Base-by-base conservation (phyloP, 2,888 invertebrate genomes). In the Octonoba sinensis region DNA sequence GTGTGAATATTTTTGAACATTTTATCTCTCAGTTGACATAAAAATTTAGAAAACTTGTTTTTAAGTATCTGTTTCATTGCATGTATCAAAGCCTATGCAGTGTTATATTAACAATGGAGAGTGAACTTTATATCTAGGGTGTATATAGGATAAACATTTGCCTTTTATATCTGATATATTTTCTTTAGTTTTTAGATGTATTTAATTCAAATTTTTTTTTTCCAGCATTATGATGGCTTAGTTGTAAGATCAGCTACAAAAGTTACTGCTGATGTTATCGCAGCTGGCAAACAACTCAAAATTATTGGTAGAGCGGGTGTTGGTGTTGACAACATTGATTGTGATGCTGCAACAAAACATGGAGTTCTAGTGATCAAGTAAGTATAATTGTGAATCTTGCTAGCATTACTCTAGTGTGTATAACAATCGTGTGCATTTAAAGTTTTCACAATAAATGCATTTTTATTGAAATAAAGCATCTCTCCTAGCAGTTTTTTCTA, bases 321-420 rank as follows among this genome's bases (percentile, higher is more conserved):
- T 1, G 99, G 99, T 3, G 96, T 98, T 4, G 99, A 99, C 90
- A 99, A 99, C 89, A 98, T 99, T 84, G 97, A 99, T 88, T 93
- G 96, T 60, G 89, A 91, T 54, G 93, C 95, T 8, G 98, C 99
- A 4, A 96, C 94, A 0, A 91, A 91, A 85, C 92, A 92, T 86
- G 95, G 95, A 85, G 91, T 98, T 85, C 91, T 96, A 84, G 99
- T 99, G 64, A 93, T 99, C 87, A 99, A 99, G 97, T 97, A 91
- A 92, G 93, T 90, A 44, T n/a, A n/a, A n/a, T n/a, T n/a, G n/a
- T 66, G 46, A 11, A 18, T 20, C 16, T n/a, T 15, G 2, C 6
- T 51, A 3, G 18, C 3, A 18, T 18, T 3, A 3, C 3, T 2
- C 8, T 51, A 16, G 2, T 18, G 16, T 27, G 27, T 27, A 27